Conservation (phyloP, 2,888 invertebrate species). For the Linhomoeus sp. region DNA sequence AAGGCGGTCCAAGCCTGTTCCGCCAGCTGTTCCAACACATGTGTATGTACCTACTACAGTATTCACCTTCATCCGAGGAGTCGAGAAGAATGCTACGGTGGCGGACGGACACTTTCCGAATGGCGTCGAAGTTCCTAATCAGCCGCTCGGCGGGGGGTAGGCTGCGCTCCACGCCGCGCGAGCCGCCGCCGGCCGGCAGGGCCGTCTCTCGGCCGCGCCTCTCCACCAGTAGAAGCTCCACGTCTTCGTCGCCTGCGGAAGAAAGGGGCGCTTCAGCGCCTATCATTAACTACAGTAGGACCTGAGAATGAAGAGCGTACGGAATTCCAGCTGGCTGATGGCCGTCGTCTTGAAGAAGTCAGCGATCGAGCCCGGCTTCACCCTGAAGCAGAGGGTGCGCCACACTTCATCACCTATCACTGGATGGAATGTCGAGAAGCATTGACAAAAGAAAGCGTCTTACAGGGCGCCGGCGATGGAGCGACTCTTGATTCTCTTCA, state of each 20-base stretch:
- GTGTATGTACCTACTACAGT: no score
- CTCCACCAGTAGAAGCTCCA: neutral
- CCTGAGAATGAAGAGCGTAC: no score
- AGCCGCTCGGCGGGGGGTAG: neutral
- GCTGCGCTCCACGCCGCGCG: neutral
- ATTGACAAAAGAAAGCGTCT: no score
- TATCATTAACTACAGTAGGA: no score
- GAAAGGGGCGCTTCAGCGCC: neutral
- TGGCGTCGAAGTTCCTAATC: neutral
- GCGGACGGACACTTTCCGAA: constrained; percentile 18
- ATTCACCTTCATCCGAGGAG: neutral
- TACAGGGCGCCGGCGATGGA: constrained; percentile 86
- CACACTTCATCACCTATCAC: no score
- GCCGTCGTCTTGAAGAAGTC: constrained; percentile 94
- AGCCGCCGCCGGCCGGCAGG: neutral
- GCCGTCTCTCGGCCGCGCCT: neutral
- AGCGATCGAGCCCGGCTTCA: constrained; percentile 74
- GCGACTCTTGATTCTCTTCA: constrained; percentile 91
- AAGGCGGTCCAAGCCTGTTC: no score
- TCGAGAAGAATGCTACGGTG: constrained; percentile 24
- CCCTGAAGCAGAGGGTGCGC: no score
- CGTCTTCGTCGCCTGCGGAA: neutral
- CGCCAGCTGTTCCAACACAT: no score
- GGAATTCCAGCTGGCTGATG: constrained; percentile 80
- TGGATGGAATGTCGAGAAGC: no score